Evolutionary conservation across 2,888 invertebrate species (phyloP), one percentile per base, ranked within the genome.

Genomic region (Zaprionus obscuricornis): DNA sequence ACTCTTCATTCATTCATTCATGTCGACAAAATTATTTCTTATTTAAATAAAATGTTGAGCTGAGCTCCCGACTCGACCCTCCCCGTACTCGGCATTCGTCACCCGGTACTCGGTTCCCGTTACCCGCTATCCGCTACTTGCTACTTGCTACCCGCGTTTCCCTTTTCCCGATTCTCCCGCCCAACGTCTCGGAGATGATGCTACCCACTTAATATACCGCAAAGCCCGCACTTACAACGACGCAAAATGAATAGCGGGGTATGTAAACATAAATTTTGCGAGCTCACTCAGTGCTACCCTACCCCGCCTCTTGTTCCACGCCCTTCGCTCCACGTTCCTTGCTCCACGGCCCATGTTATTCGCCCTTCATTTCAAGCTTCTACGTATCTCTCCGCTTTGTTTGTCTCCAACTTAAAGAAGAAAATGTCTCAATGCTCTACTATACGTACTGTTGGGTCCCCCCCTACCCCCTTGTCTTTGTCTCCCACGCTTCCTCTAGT

Each of bases 21-120:
- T 82, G 85, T 83, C 85, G 79, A 81, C 79, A 78, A 86, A 86
- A 86, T 82, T 85, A 82, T 82, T 82, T 86, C 83, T 86, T 85
- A 82, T 86, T 86, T 82, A 82, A 82, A 82, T 82, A 86, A 86
- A 86, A 86, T 81, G 75, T 74, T 69, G 66, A 64, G 63, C 62
- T 33, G 55, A 46, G 47, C 34, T n/a, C 16, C 34, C 31, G 50
- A 50, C 43, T 43, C 22, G 5, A 6, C 5, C 5, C 24, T 5
- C 24, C 24, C 5, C 5, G 8, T 5, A 24, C 24, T 24, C 24
- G n/a, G n/a, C n/a, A n/a, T n/a, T n/a, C n/a, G n/a, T n/a, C n/a
- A n/a, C n/a, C n/a, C n/a, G n/a, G n/a, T n/a, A n/a, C n/a, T n/a
- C n/a, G n/a, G n/a, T n/a, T n/a, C n/a, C n/a, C n/a, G n/a, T n/a